Base-by-base conservation (phyloP, 2,888 invertebrate genomes). In the Parthenolecanium corni region DNA sequence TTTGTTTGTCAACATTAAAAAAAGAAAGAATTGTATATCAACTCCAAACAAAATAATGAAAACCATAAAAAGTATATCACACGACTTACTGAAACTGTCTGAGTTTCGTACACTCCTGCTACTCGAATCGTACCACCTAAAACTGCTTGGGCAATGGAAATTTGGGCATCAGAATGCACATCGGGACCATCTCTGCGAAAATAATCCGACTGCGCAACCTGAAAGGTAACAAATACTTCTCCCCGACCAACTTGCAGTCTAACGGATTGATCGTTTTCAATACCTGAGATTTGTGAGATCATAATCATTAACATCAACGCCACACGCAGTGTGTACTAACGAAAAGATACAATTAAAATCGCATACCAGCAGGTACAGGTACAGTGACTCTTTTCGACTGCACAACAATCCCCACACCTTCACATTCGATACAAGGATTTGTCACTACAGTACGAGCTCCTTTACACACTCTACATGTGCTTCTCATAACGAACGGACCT, bases 201-300 rank as follows among this genome's bases (percentile, higher is more conserved):
- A 72, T 91, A 89, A 66, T 81, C 82, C 18, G 94, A 95, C 67
- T 83, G 84, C 64, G 89, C 88, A 44, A 96, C 93, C 70, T 85
- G 85, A 76, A 95, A 94, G 47, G 93, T 95, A 67, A 97, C 82
- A 72, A 95, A 97, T 16, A 97, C 75, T 74, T 97, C 96, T 71
- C 88, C 88, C 71, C 87, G 88, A 14, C 94, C 95, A 1, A 97
- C 86, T 5, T 87, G 80, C 86, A 98, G 89, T 62, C 97, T 82
- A 3, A 98, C 85, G 0, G 95, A 95, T 75, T 99, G 97, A 0
- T 96, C 96, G 73, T 98, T 91, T 73, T 97, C 95, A 6, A 98
- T 91, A 18, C 91, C 92, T 56, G 85, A 16, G 1, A 31, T 31
- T 31, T 4, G 9, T 40, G 2, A 4, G 12, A 40, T 31, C 25